Conservation (phyloP, 1,140 invertebrate genomes). For the Drosophila jambulina region DNA sequence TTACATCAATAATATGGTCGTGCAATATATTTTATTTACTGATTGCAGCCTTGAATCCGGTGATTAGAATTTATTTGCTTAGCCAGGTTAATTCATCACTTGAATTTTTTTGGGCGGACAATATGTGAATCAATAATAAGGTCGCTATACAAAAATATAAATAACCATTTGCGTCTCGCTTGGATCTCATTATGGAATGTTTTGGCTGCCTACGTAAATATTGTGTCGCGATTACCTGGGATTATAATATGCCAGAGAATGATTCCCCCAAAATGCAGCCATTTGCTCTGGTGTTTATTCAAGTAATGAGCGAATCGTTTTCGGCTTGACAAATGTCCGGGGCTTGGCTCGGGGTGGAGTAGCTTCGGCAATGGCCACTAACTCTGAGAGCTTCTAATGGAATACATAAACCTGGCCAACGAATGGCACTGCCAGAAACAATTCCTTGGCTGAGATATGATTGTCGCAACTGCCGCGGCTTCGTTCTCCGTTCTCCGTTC, state of each 20-base stretch:
- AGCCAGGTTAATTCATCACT: conserved; percentile 7
- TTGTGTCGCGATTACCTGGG: conserved; percentile 13
- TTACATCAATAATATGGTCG: conserved; percentile 5
- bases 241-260: conserved; percentile 31
- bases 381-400: conserved; percentile 17
- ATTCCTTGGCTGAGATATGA: conserved; percentile 18
- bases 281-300: conserved; percentile 37
- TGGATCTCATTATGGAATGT: conserved; percentile 18
- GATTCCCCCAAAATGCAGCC: conserved; percentile 16
- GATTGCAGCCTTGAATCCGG: conserved; percentile 9
- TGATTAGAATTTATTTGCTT: conserved; percentile 14
- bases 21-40: neutral
- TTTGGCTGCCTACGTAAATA: conserved; percentile 20
- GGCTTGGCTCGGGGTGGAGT: neutral
- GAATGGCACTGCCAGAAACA: conserved; percentile 25
- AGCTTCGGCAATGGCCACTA: neutral
- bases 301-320: conserved; percentile 41
- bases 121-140: neutral
- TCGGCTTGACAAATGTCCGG: conserved; percentile 8
- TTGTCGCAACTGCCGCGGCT: conserved; percentile 22
- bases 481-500: conserved; percentile 54
- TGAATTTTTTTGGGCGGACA: conserved; percentile 8
- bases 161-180: conserved; percentile 17
- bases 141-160: neutral
- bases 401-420: conserved; percentile 22